phyloP scores from a whole-genome alignment of 2,113 vertebrate species.

The Hyperopisus bebe region DNA sequence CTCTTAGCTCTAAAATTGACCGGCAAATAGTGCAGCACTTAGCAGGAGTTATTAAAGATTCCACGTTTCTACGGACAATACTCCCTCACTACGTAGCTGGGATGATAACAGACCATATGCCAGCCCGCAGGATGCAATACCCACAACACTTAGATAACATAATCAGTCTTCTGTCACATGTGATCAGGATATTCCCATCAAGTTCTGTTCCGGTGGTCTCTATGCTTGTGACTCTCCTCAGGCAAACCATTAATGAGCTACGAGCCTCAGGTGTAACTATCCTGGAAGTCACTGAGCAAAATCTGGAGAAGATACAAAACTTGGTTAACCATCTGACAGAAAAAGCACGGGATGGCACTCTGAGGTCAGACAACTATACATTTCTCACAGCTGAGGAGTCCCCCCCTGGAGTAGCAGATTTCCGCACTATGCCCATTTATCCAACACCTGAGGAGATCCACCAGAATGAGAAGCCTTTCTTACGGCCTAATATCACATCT shows the following conservation, averaged over 20 bases:
- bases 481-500: slow-evolving; percentile 72
- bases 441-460: slow-evolving; percentile 75
- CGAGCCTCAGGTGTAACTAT: slow-evolving; percentile 67
- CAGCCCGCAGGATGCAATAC: slow-evolving; percentile 57
- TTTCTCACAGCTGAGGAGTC: slow-evolving; percentile 49
- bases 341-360: slow-evolving; percentile 71
- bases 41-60: slow-evolving; percentile 71
- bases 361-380: slow-evolving; percentile 66
- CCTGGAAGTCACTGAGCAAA: slow-evolving; percentile 59
- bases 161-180: slow-evolving; percentile 66
- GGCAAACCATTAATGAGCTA: slow-evolving; percentile 64
- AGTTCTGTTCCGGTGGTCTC: slow-evolving; percentile 69
- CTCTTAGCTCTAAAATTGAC: slow-evolving; percentile 64
- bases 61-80: slow-evolving; percentile 65
- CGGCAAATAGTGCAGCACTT: slow-evolving; percentile 70
- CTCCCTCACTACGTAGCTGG: slow-evolving; percentile 69
- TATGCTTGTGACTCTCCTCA: slow-evolving; percentile 68
- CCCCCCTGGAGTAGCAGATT: slow-evolving; percentile 56
- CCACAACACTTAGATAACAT: slow-evolving; percentile 74
- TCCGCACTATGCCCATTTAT: slow-evolving; percentile 72
- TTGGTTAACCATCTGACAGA: slow-evolving; percentile 70
- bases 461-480: slow-evolving; percentile 66
- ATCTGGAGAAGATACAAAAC: slow-evolving; percentile 57
- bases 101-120: slow-evolving; percentile 62
- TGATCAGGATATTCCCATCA: slow-evolving; percentile 74